Evolutionary conservation across 2,888 invertebrate species (phyloP), one percentile per base, ranked within the genome.

Genomic region (Ashinkailepas kermadecensis): DNA sequence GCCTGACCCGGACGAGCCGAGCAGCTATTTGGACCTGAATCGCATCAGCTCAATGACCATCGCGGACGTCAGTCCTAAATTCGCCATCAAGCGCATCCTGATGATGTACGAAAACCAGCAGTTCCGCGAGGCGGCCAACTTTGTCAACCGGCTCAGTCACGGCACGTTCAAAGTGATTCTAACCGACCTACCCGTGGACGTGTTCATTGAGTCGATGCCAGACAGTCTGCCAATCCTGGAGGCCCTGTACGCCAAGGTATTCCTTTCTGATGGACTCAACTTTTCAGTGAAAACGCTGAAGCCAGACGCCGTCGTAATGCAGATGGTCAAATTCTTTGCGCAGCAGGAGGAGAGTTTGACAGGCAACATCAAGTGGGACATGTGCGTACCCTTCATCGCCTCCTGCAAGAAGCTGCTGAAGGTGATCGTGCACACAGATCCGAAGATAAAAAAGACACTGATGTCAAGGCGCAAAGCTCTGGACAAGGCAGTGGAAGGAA

Each of bases 121-220:
- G 88, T 96, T 94, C 87, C 89, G 94, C n/a, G 96, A 96, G 87
- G 96, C 96, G 11, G 95, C 96, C 0, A 92, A 93, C 78, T 93
- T 96, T 82, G 90, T 97, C 84, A 91, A 93, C 78, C 90, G 94
- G 78, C 89, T 96, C 25, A 94, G 94, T 9, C 92, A 93, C 70
- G 92, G 93, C 1, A 95, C 95, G 7, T 90, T 96, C 85, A 92
- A 93, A 84, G 91, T 92, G 4, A 88, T 89, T 83, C 85, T 89
- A 67, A 85, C 87, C 1, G 95, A 95, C 84, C 89, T 96, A 84
- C 96, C 96, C 0, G 91, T 96, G 81, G 96, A 96, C 87, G 89
- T 95, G 85, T 89, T 96, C 85, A 92, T 96, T n/a, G 96, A 96
- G 85, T 93, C 95, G 6, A 89, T 96, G 87, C 96, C 96, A 1